Evolutionary conservation across 2,888 invertebrate genomes (phyloP).

Genomic region (Rhagophthalmus giganteus): DNA sequence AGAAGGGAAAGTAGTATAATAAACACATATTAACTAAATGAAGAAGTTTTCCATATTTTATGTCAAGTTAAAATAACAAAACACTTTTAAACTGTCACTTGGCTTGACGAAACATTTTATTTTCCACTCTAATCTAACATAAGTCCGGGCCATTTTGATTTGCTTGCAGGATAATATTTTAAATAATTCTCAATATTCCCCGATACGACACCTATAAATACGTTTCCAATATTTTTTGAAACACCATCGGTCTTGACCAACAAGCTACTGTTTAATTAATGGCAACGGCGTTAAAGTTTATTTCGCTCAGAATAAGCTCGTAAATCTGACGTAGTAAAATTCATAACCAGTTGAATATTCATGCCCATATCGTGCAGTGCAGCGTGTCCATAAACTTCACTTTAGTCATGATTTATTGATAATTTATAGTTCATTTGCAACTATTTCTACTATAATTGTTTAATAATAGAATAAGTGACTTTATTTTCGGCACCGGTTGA

Average conservation of each 20-base stretch:
- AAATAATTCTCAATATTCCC: no score
- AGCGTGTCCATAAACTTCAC: slow-evolving; percentile 24
- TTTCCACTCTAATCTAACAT: no score
- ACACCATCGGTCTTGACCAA: slow-evolving; percentile 9
- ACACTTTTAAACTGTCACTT: no score
- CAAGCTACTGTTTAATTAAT: slow-evolving; percentile 19
- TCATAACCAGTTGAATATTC: slow-evolving; percentile 27
- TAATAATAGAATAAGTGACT: slow-evolving; percentile 1
- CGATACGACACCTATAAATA: no score
- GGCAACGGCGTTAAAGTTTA: slow-evolving; percentile 18
- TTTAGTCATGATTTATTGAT: slow-evolving; percentile 20
- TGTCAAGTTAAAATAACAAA: no score
- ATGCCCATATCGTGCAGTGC: slow-evolving; percentile 24
- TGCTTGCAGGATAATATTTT: no score
- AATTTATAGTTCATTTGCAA: slow-evolving; percentile 17
- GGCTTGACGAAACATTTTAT: no score
- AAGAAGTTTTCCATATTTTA: background rate
- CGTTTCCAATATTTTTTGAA: no score
- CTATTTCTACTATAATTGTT: slow-evolving; percentile 18
- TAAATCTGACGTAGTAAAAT: slow-evolving; percentile 25
- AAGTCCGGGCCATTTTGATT: no score
- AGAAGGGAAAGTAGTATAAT: background rate
- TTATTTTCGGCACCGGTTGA: no score
- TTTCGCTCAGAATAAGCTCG: slow-evolving; percentile 21
- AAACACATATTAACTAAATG: background rate